Evolutionary conservation across 2,113 vertebrate genomes (phyloP).

Genomic region (Numenius arquata): DNA sequence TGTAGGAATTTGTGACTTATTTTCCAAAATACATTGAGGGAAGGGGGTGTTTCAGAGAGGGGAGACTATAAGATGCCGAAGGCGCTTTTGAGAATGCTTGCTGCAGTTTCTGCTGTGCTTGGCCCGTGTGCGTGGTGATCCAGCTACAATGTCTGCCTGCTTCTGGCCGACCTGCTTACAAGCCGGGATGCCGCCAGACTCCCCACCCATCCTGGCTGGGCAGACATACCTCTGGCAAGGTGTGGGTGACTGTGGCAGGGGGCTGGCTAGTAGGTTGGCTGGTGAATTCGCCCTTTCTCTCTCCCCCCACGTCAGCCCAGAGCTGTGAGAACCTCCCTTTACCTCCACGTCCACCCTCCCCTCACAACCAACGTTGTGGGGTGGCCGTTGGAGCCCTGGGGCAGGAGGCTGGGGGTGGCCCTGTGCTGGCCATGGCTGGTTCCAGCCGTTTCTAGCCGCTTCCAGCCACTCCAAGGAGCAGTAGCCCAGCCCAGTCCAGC

Average conservation of each 20-base stretch:
- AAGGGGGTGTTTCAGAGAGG: neutral
- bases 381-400: too few relatives aligned
- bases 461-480: neutral
- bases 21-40: neutral
- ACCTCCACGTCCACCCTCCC: too few relatives aligned
- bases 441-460: neutral
- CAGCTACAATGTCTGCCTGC: neutral
- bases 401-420: too few relatives aligned
- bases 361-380: fast-evolving
- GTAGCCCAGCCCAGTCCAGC: fast-evolving
- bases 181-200: fast-evolving
- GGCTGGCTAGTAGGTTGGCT: neutral
- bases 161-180: neutral
- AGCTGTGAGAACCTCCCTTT: neutral
- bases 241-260: fast-evolving
- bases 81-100: neutral
- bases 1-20: neutral
- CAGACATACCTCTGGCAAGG: neutral
- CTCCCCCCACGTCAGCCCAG: fast-evolving
- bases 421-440: fast-evolving
- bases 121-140: fast-evolving
- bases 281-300: neutral
- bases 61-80: neutral
- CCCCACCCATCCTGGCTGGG: fast-evolving
- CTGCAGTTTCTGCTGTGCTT: neutral